Evolutionary conservation across 2,797 vertebrate species (phyloP).

Genomic region (Hippoglossus hippoglossus): DNA sequence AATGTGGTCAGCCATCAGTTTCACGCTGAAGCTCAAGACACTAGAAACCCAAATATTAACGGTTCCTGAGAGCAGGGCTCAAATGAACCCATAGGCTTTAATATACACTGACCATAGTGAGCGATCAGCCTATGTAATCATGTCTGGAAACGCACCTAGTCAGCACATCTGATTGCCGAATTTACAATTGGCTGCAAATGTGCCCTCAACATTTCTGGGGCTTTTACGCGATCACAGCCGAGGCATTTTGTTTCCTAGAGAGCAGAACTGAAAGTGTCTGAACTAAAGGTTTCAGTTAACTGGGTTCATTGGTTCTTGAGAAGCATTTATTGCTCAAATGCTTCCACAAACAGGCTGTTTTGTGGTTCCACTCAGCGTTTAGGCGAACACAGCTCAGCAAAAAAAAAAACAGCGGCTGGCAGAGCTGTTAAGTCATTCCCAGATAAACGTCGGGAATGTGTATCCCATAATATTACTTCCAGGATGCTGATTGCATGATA

Average conservation of each 20-base stretch:
- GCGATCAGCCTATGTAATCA: not conserved
- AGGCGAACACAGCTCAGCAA: not conserved
- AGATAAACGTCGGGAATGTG: constrained; percentile 29
- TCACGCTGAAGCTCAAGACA: no score
- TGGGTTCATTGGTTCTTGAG: not conserved
- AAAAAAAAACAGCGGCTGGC: not conserved
- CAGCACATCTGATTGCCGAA: not conserved
- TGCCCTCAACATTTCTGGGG: not conserved
- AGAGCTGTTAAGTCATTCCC: not conserved
- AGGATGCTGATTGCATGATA: constrained; percentile 16
- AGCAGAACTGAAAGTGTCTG: not conserved
- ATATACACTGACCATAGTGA: not conserved
- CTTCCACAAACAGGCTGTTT: not conserved
- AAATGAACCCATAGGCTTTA: not conserved
- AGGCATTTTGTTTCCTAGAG: constrained; percentile 6
- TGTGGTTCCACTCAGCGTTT: constrained; percentile 2
- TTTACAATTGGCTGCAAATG: not conserved
- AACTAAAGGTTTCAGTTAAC: not conserved
- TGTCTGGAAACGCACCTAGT: not conserved
- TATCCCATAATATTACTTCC: constrained; percentile 25
- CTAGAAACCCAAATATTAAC: not conserved
- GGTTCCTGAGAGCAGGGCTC: no score
- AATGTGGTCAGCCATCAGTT: not conserved
- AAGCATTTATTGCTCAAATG: not conserved
- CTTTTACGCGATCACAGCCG: constrained; percentile 16